Evolutionary conservation across 64 coral and sea anemone genomes (phyloP).

Genomic region (Montipora capricornis): DNA sequence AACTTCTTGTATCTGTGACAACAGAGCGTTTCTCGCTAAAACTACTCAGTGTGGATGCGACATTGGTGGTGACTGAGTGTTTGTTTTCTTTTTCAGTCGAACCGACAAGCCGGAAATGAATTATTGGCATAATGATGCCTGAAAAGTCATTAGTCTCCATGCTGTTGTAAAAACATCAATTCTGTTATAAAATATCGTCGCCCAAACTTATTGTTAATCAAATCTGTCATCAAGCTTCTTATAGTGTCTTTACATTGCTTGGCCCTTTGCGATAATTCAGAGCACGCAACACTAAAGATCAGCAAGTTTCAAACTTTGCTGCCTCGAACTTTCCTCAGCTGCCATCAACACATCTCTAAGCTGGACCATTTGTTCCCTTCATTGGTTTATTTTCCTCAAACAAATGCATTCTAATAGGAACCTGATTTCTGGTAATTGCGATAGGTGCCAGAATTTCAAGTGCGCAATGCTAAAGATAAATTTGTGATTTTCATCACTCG

Average conservation of each 20-base stretch:
- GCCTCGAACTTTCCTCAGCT: background rate
- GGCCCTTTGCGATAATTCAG: background rate
- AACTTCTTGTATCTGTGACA: no score
- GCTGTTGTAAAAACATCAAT: background rate
- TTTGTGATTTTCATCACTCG: background rate
- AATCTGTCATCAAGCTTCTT: background rate
- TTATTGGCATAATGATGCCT: background rate
- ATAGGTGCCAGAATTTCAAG: background rate
- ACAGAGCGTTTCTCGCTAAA: no score
- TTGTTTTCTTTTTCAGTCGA: background rate
- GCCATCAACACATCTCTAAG: background rate
- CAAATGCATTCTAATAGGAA: background rate
- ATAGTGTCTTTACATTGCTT: background rate
- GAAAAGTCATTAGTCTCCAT: background rate
- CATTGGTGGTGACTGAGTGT: background rate
- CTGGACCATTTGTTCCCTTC: background rate
- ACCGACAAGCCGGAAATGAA: background rate
- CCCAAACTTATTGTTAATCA: background rate
- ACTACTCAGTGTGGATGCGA: no score
- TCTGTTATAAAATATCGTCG: background rate
- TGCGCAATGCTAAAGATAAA: background rate
- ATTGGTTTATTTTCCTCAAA: background rate
- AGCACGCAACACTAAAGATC: background rate
- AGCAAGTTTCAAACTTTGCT: background rate
- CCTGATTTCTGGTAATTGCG: background rate